Conservation (phyloP, 2,797 vertebrate genomes). For the Mormyrops attenuatus region DNA sequence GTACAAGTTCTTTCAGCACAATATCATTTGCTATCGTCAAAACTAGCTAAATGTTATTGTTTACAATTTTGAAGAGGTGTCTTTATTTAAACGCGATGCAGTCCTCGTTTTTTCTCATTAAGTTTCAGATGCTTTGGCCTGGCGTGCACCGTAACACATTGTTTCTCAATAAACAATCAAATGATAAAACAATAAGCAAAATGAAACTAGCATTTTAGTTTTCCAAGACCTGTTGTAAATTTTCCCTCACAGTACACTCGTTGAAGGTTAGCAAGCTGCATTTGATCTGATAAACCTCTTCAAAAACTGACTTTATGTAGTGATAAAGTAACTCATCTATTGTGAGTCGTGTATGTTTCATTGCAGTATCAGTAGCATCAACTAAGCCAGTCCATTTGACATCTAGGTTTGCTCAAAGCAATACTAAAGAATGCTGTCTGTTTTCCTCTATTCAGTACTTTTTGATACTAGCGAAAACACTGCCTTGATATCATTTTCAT, state of each 20-base stretch:
- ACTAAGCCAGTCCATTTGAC: not conserved
- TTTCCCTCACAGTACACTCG: not conserved
- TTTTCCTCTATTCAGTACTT: conserved; percentile 12
- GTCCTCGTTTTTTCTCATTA: not conserved
- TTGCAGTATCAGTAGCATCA: not conserved
- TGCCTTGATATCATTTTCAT: conserved; percentile 11
- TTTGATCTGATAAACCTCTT: not conserved
- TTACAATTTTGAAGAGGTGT: not conserved
- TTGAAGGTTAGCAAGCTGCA: not conserved
- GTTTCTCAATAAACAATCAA: not conserved
- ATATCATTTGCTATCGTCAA: not conserved
- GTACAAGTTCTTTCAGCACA: not conserved
- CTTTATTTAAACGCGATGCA: not conserved
- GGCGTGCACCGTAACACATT: not conserved
- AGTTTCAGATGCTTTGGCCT: not conserved
- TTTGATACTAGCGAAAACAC: not conserved
- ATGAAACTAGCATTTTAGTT: not conserved
- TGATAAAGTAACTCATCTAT: not conserved
- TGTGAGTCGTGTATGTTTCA: not conserved
- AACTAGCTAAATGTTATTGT: not conserved
- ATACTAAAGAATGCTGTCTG: conserved; percentile 15
- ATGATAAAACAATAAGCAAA: not conserved
- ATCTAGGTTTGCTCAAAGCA: conserved; percentile 6
- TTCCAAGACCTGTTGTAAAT: not conserved
- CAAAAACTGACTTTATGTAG: not conserved